phyloP scores from a whole-genome alignment of 2,888 invertebrate species.

The Agrotis clavis region DNA sequence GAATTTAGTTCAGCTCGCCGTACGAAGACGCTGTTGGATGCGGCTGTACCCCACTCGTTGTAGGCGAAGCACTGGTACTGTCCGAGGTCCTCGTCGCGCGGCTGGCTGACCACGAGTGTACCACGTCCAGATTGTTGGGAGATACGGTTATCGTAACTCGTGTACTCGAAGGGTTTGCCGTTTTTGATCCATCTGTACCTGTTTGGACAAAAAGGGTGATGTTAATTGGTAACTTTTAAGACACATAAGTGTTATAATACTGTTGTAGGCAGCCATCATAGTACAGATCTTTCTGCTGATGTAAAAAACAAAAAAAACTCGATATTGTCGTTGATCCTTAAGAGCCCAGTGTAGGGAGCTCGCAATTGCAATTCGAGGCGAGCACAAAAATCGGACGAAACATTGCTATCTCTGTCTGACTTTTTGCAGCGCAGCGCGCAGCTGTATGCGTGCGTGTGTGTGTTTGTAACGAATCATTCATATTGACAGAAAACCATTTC shows the following conservation, averaged over 20 bases:
- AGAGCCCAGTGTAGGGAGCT: too few relatives aligned
- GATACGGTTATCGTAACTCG: constrained; percentile 98
- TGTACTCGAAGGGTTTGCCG: constrained; percentile 98
- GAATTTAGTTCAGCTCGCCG: constrained; percentile 97
- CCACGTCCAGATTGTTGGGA: constrained; percentile 98
- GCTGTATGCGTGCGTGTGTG: too few relatives aligned
- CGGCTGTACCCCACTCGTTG: constrained; percentile 98
- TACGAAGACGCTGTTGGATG: constrained; percentile 98
- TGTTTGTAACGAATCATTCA: too few relatives aligned
- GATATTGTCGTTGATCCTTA: neutral
- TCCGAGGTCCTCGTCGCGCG: constrained; percentile 97
- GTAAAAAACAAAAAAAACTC: neutral
- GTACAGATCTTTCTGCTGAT: neutral
- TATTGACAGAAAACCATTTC: too few relatives aligned
- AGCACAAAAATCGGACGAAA: too few relatives aligned
- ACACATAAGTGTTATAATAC: neutral
- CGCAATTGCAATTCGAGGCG: too few relatives aligned
- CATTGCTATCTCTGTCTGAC: too few relatives aligned
- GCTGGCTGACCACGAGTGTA: constrained; percentile 97
- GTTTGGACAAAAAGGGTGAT: constrained; percentile 67
- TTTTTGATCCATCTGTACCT: constrained; percentile 99
- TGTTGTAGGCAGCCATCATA: neutral
- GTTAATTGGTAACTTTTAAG: too few relatives aligned
- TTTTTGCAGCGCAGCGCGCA: too few relatives aligned
- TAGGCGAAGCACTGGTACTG: constrained; percentile 99